Evolutionary conservation across 2,888 invertebrate species (phyloP), one percentile per base, ranked within the genome.

Genomic region (Drosophila barbarae): DNA sequence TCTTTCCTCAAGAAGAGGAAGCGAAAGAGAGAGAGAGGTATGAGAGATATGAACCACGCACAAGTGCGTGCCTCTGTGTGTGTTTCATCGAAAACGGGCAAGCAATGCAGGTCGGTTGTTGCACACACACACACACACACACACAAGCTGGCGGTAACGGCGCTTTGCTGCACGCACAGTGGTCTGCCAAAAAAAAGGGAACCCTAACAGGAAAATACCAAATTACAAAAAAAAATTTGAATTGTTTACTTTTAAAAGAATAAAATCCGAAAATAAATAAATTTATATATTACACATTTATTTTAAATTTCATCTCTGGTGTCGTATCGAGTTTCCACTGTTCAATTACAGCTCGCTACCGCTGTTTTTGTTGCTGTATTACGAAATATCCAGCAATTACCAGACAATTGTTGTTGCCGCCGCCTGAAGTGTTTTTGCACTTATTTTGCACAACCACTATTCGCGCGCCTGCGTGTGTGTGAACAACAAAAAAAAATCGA

Each of bases 341-440:
- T 60, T 28, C 8, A 15, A 44, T 71, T 67, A 44, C 44, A n/a
- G 42, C 34, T 32, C 39, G 57, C 55, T 66, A 30, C 41, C 53
- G 42, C 32, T 61, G 61, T 58, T 79, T 42, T 42, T 71, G 72
- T 44, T 73, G 69, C 41, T 64, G 77, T 65, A 78, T 83, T 78
- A 80, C 78, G 77, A 77, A 69, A 84, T 77, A 68, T 53, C 72
- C 74, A 71, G 76, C 74, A 78, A 77, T 79, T 82, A 78, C 69
- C 51, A 68, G 73, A 66, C 67, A 68, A 74, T 74, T 81, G 78
- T 65, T 61, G 35, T 52, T 56, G 61, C 61, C 52, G 38, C 39
- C 34, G 38, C 39, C 34, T 30, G 13, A 30, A 46, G 60, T 49
- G 52, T 51, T 72, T 72, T 69, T 64, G 66, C 63, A 54, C 54